A percentile compares a stretch with the other conserved stretches of the same genome.
Conservation (phyloP, 2,113 vertebrate genomes). For the Lagopus muta region DNA sequence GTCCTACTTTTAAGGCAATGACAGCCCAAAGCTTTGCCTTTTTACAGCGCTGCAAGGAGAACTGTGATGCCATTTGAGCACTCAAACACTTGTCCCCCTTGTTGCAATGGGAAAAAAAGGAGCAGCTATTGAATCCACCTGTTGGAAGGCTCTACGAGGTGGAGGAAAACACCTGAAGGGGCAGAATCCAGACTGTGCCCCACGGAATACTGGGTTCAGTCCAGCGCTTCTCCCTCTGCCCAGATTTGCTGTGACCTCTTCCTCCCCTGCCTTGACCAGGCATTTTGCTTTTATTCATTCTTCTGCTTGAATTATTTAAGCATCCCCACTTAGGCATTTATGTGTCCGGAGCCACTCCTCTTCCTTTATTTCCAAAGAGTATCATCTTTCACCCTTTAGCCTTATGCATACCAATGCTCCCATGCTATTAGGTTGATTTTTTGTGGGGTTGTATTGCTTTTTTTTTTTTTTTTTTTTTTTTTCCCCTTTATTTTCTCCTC, state of each 20-base stretch:
- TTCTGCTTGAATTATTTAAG: constrained; percentile 28
- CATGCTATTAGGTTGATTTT: background rate
- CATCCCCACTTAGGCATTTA: background rate
- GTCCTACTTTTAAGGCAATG: background rate
- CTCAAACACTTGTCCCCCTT: rapidly evolving
- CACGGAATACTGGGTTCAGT: rapidly evolving
- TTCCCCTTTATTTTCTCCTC: background rate
- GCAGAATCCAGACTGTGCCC: rapidly evolving
- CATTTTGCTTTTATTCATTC: background rate
- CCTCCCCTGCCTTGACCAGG: background rate
- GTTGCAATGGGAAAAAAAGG: background rate
- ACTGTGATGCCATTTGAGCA: rapidly evolving
- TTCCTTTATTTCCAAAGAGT: background rate
- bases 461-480: background rate
- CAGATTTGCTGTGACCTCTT: background rate
- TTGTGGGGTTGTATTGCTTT: background rate
- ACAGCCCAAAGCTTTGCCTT: background rate
- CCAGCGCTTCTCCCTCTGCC: background rate
- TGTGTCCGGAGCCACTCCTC: background rate
- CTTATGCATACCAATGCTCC: background rate
- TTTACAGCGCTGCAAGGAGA: rapidly evolving
- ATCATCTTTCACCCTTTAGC: rapidly evolving
- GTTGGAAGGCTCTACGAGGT: background rate
- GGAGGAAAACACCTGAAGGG: background rate
- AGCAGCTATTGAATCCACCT: constrained; percentile 21